These are phyloP conservation scores for Spea bombifrons DNA, from an alignment of 2,113 vertebrate genomes.

Conservation along the genomic window DNA sequence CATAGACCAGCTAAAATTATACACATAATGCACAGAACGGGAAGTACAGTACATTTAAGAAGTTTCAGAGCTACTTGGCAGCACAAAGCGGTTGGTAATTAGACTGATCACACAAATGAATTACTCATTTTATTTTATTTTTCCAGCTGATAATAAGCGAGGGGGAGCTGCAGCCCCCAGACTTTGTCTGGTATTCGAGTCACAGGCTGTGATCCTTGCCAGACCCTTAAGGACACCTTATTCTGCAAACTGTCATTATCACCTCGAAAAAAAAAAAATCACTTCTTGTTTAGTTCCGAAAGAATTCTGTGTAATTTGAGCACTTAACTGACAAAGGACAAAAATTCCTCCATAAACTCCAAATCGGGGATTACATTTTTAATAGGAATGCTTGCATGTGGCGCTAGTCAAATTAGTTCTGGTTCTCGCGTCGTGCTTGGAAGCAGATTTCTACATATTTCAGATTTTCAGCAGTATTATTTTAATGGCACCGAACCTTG, in stretches of 20 bases:
- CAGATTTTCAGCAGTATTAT: no score
- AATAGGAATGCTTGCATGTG: not conserved
- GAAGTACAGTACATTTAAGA: slow-evolving; percentile 14
- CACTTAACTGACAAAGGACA: not conserved
- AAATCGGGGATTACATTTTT: not conserved
- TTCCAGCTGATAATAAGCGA: not conserved
- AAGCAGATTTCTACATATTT: no score
- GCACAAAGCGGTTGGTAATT: not conserved
- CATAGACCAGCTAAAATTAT: slow-evolving; percentile 27
- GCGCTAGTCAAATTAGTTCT: not conserved
- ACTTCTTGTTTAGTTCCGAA: slow-evolving; percentile 1
- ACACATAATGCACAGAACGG: slow-evolving; percentile 22
- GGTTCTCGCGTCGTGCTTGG: no score
- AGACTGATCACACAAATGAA: not conserved
- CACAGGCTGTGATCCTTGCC: slow-evolving; percentile 23
- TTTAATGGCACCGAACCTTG: no score
- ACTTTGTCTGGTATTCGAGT: slow-evolving; percentile 20
- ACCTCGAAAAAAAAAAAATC: slow-evolving; percentile 21
- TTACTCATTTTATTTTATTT: not conserved
- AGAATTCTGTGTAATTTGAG: slow-evolving; percentile 4
- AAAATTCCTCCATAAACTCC: not conserved
- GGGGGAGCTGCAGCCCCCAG: slow-evolving; percentile 11
- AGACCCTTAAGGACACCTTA: slow-evolving; percentile 22
- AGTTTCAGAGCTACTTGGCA: slow-evolving; percentile 26
- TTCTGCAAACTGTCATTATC: slow-evolving; percentile 39